Base-by-base conservation (phyloP, 2,113 vertebrate genomes). In the Tetrax tetrax region DNA sequence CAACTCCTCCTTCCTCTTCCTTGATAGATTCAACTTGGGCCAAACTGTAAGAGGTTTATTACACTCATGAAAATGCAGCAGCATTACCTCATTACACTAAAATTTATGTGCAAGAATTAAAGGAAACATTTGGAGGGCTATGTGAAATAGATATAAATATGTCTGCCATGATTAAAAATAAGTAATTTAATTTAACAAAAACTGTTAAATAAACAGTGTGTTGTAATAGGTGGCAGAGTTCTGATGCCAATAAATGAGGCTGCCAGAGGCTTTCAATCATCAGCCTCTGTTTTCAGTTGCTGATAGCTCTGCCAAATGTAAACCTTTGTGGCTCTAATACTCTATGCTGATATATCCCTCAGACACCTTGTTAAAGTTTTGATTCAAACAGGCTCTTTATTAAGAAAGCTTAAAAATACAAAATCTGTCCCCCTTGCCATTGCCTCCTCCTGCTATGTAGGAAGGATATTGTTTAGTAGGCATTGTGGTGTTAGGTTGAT, bases 151-250 rank as follows among this genome's bases (percentile, higher is more conserved):
- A 77, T 92, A 93, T 70, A 94, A 91, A 94, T 96, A 77, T 91
- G 86, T 93, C 79, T 92, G 12, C 47, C 72, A 70, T 84, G 51
- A 93, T 96, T 90, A 94, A 93, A 95, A 85, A 72, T 64, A 95
- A 88, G 79, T 78, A 87, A 94, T 96, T 92, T 93, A 91, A 91
- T 97, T 96, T 92, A 93, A 94, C 51, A 88, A 69, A 94, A 96
- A 86, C 68, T 94, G 82, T 88, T 94, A 90, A 92, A 89, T 93
- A 96, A 94, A 93, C 92, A 90, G 51, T 65, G n/a, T 82, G 38
- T 50, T 71, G 13, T 78, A 83, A 83, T 92, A 93, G 59, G 64
- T 89, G 48, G 43, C 45, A 83, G 79, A 68, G 21, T 78, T 83
- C 51, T 83, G 76, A 86, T 95, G 92, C 76, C 92, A 94, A 7